These are phyloP conservation scores for Spongilla lacustris DNA, from an alignment of 37 sponge, comb jelly and placozoan genomes.

Conservation along the genomic window DNA sequence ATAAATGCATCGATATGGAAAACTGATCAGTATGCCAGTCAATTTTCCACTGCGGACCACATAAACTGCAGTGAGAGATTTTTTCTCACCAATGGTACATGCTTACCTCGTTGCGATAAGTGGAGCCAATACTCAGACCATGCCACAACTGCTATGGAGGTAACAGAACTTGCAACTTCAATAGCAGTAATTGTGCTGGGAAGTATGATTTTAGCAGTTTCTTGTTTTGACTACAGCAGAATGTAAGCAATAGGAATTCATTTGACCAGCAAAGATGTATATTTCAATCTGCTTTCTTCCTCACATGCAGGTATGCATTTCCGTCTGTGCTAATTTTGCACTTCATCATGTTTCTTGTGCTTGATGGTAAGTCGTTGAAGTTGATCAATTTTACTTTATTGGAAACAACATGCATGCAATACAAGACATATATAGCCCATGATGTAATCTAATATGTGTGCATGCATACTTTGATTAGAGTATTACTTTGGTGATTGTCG, in stretches of 20 bases:
- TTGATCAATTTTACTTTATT: background rate
- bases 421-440: too few relatives aligned
- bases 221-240: background rate
- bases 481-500: too few relatives aligned
- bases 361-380: background rate
- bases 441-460: too few relatives aligned
- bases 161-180: background rate
- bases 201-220: background rate
- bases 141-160: background rate
- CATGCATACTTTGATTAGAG: too few relatives aligned
- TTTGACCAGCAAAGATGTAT: background rate
- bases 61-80: background rate
- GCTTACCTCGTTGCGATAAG: background rate
- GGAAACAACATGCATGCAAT: background rate
- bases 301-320: background rate
- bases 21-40: too few relatives aligned
- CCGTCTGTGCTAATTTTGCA: background rate
- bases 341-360: background rate
- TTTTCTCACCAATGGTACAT: background rate
- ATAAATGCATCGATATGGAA: too few relatives aligned
- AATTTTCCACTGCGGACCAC: too few relatives aligned
- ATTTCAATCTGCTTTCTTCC: too few relatives aligned
- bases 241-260: background rate
- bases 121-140: background rate
- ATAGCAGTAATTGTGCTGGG: background rate